A percentile compares a stretch with the other conserved stretches of the same genome.
Evolutionary conservation across 2,797 vertebrate species (phyloP).

Genomic region (Helicolenus hilgendorfi): DNA sequence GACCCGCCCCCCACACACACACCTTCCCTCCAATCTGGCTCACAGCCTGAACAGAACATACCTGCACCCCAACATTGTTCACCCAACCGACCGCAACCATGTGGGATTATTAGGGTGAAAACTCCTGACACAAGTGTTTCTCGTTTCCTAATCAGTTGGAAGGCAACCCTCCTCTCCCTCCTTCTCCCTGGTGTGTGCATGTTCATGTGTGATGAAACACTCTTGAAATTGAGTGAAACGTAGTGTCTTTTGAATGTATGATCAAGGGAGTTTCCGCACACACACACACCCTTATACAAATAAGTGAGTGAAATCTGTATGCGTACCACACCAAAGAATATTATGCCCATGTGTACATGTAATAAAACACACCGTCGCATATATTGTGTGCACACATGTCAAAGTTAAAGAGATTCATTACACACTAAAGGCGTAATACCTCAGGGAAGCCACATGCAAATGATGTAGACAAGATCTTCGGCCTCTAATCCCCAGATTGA

Average conservation of each 20-base stretch:
- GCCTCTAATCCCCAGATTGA: not conserved
- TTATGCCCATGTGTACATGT: not conserved
- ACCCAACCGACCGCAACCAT: conserved; percentile 34
- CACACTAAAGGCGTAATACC: not conserved
- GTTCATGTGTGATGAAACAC: conserved; percentile 81
- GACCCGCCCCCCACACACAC: not conserved
- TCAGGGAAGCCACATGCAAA: conserved; percentile 39
- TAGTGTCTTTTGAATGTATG: conserved; percentile 78
- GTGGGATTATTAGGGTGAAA: conserved; percentile 70
- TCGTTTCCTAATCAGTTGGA: conserved; percentile 76
- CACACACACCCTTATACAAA: conserved; percentile 67
- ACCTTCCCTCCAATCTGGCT: conserved; percentile 36
- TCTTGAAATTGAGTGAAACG: conserved; percentile 82
- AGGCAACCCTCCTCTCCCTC: conserved; percentile 46
- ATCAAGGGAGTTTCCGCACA: conserved; percentile 75
- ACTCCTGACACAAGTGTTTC: conserved; percentile 76
- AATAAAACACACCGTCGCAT: not conserved
- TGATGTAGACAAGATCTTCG: conserved; percentile 41
- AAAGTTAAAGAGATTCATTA: conserved; percentile 23
- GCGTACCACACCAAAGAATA: conserved; percentile 18
- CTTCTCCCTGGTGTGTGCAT: not conserved
- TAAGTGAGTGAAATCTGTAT: conserved; percentile 44
- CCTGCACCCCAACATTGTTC: conserved; percentile 50
- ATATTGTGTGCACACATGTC: not conserved
- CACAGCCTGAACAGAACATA: conserved; percentile 58